Conservation (phyloP, 2,797 vertebrate genomes). For the Scolopax rusticola region DNA sequence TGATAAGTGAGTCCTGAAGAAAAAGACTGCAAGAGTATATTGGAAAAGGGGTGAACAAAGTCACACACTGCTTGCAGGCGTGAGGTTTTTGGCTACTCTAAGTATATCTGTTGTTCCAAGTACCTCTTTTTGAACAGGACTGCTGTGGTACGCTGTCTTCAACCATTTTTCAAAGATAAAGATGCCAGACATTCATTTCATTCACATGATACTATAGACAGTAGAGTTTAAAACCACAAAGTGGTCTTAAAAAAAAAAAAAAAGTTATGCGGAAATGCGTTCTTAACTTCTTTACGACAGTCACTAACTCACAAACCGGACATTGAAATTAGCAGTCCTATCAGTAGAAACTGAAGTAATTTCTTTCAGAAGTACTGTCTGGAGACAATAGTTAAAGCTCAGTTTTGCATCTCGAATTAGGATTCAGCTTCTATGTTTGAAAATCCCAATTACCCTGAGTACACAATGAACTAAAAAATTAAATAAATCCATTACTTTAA, state of each 20-base stretch:
- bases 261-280: background rate
- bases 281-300: background rate
- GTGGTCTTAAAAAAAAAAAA: background rate
- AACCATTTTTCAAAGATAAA: background rate
- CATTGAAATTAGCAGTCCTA: background rate
- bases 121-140: background rate
- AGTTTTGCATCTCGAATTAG: background rate
- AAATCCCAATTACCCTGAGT: slow-evolving; percentile 22
- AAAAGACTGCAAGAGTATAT: background rate
- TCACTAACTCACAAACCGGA: background rate
- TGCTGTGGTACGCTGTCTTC: background rate
- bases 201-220: background rate
- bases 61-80: background rate
- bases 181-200: background rate
- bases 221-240: background rate
- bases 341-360: background rate
- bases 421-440: slow-evolving; percentile 13
- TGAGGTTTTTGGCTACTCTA: background rate
- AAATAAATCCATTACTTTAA: slow-evolving; percentile 53
- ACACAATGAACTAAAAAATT: slow-evolving; percentile 44
- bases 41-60: background rate
- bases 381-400: background rate
- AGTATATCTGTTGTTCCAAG: background rate
- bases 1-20: background rate
- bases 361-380: background rate